Evolutionary conservation across 1,140 invertebrate species (phyloP), one percentile per base, ranked within the genome.

Genomic region (Anthonomus grandis): DNA sequence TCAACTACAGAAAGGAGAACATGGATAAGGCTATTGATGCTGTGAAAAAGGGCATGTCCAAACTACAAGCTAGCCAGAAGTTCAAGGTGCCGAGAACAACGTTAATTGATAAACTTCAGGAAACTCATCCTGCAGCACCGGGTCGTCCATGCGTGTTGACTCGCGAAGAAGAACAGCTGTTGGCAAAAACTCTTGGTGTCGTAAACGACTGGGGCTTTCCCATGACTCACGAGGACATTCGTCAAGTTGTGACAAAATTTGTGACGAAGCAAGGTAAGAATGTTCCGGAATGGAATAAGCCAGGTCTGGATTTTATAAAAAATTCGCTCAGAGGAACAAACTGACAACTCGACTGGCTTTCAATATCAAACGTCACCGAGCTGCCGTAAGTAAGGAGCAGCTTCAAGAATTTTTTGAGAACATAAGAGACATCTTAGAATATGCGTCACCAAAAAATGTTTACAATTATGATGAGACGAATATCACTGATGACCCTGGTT

Each of bases 401-500:
- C 15, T 44, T 18, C 8, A 19, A 21, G 8, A 48, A 9, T 51
- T 54, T 54, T 54, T 54, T 48, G 23, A 54, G 5, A 54, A 54
- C 23, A 54, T 50, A 17, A 15, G 18, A 12, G 13, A 51, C 13
- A 15, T 9, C 5, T 21, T 49, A 15, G 21, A 19, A 10, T 2
- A 51, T 34, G 23, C 15, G 31, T 34, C 15, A 50, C 13, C 8
- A 9, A 3, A 25, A 15, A 34, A 46, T 27, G 15, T 59, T 13
- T 55, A 60, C 38, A 56, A 63, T 34, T 56, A 60, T 23, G 61
- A 60, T 36, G 57, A 60, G 38, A 60, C 52, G 10, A 60, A 63
- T 18, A 47, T 63, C 17, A 47, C 57, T 12, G 57, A 63, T 51
- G 51, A 60, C 25, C 57, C 52, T 37, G 51, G 50, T 19, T n/a